Percentiles rank a stretch among this genome's conserved stretches.
phyloP scores from a whole-genome alignment of 1,140 invertebrate species.

The Achroia grisella region DNA sequence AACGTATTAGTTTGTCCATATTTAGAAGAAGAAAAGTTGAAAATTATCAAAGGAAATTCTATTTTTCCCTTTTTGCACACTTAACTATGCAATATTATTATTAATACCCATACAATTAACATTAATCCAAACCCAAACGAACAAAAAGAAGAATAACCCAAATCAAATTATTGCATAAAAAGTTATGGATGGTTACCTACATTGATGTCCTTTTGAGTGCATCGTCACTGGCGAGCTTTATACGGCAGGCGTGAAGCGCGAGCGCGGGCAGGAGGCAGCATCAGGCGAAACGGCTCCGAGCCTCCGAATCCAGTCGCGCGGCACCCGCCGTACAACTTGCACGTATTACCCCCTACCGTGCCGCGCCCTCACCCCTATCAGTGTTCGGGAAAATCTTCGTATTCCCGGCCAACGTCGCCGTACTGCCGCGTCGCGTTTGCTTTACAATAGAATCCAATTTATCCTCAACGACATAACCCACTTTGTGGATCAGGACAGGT shows the following conservation, averaged over 20 bases:
- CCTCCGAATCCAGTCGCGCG: constrained; percentile 19
- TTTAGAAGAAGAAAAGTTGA: too few relatives aligned
- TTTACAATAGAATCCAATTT: not conserved
- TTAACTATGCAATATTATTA: too few relatives aligned
- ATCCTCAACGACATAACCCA: not conserved
- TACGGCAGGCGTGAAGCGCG: not conserved
- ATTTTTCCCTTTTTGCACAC: too few relatives aligned
- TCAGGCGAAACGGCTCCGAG: constrained; percentile 2
- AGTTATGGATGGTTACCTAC: too few relatives aligned
- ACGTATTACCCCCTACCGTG: constrained; percentile 6
- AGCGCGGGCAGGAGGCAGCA: constrained; percentile 1
- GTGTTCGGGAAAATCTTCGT: constrained; percentile 8
- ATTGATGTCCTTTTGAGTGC: too few relatives aligned
- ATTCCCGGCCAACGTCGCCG: not conserved
- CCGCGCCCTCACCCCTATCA: not conserved
- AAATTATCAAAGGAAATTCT: too few relatives aligned
- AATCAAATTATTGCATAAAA: too few relatives aligned
- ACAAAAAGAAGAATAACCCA: too few relatives aligned
- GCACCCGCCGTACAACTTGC: constrained; percentile 14
- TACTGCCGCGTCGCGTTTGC: not conserved
- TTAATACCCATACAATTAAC: too few relatives aligned
- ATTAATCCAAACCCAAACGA: too few relatives aligned
- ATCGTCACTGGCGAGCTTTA: too few relatives aligned
- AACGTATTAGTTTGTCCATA: too few relatives aligned
- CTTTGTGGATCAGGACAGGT: not conserved